Percentiles rank a stretch among this genome's conserved stretches.
These are phyloP conservation scores for Leptinotarsa tumamoca DNA, from an alignment of 2,888 invertebrate species.

Conservation along the genomic window DNA sequence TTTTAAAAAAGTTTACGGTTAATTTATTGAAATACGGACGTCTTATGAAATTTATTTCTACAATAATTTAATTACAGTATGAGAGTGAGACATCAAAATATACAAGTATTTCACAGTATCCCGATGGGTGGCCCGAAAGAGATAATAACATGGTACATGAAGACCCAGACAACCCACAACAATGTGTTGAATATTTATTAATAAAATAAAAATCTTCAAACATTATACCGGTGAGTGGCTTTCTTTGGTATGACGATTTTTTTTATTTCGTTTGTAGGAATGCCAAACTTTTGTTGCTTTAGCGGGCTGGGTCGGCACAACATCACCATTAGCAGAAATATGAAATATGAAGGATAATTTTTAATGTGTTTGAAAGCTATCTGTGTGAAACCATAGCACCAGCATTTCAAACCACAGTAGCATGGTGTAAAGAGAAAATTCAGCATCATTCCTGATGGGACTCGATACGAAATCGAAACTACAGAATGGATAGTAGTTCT, in stretches of 20 bases:
- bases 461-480: no score
- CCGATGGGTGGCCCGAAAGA: constrained; percentile 23
- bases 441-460: no score
- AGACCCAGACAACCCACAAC: constrained; percentile 13
- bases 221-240: not conserved
- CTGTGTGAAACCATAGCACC: not conserved
- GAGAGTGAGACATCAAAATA: constrained; percentile 29
- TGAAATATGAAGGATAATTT: not conserved
- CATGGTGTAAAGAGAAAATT: not conserved
- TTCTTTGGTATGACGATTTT: constrained; percentile 3
- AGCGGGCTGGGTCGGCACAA: not conserved
- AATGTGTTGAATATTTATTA: constrained; percentile 22
- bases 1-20: constrained; percentile 20
- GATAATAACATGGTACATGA: constrained; percentile 25
- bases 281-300: not conserved
- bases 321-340: not conserved
- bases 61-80: constrained; percentile 21
- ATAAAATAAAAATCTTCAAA: constrained; percentile 10
- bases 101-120: constrained; percentile 25
- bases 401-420: not conserved
- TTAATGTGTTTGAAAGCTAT: not conserved
- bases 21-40: constrained; percentile 25
- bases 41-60: constrained; percentile 20
- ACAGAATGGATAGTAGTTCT: no score
- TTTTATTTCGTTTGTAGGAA: not conserved